Evolutionary conservation across 2,113 vertebrate genomes (phyloP), one percentile per base, ranked within the genome.

Genomic region (Boleophthalmus pectinirostris): DNA sequence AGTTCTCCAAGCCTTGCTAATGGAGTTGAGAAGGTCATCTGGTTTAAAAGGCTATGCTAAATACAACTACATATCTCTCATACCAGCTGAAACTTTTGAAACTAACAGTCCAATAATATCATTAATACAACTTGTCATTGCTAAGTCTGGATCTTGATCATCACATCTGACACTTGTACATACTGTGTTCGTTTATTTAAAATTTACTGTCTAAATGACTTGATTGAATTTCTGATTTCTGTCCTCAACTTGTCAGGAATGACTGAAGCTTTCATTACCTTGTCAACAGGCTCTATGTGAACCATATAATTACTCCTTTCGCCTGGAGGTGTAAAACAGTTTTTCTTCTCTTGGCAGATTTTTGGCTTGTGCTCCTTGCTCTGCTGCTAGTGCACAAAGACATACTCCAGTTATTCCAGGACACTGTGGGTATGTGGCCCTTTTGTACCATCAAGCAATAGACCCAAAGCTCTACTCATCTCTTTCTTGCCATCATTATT

Each of bases 401-500:
- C 73, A 83, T 74, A 75, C 65, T 74, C 60, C 66, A 53, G 85
- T 85, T 83, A 80, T 86, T 85, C 77, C 76, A 79, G 84, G 80
- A 89, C 75, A 80, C 69, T 65, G 74, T 78, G 77, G 72, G 77
- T 78, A 78, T 79, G 81, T 84, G 69, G 80, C 63, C 82, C 85
- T 83, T 80, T 87, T 88, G 84, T 87, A 35, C 51, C 20, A 73
- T 53, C 54, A 81, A 78, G 87, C 80, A 87, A 84, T 71, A 88
- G 87, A 82, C 82, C 57, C 74, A 86, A 77, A 73, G 67, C 68
- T 76, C 71, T 73, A 75, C 82, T 87, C 88, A 80, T 88, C 79
- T 77, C 73, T 69, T 25, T 79, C 56, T 82, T 18, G 65, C 76
- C 82, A 77, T 83, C 74, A 90, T 90, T 91, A 87, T 91, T 85